phyloP scores from a whole-genome alignment of 2,113 vertebrate genomes.

The Microtus ochrogaster region DNA sequence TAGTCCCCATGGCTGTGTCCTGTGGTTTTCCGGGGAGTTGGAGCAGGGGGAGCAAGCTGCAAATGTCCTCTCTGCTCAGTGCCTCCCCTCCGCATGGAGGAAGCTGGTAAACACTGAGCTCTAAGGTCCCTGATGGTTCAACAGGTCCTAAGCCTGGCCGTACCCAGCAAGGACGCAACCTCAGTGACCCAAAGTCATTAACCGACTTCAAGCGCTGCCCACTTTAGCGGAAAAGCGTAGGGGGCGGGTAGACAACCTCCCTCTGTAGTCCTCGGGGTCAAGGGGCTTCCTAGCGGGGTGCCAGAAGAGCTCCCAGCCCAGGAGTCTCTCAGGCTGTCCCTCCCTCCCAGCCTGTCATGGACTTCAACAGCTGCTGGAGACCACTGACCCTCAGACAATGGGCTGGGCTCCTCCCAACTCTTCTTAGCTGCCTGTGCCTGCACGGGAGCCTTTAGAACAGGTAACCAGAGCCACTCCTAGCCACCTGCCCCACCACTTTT shows the following conservation, averaged over 20 bases:
- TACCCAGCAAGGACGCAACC: not conserved
- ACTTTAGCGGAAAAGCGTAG: no score
- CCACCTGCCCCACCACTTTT: not conserved
- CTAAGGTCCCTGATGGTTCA: accelerated
- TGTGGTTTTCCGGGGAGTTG: not conserved
- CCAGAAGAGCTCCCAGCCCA: not conserved
- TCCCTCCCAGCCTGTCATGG: not conserved
- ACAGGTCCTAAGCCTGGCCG: not conserved
- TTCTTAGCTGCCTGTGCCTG: not conserved
- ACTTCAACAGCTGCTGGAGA: not conserved
- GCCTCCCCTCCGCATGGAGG: not conserved
- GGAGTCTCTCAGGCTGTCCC: not conserved
- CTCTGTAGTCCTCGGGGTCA: not conserved
- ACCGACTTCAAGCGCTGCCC: accelerated
- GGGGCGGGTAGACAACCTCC: not conserved
- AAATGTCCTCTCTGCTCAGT: not conserved
- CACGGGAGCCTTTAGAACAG: conserved; percentile 59
- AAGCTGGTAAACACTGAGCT: not conserved
- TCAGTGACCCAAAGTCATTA: not conserved
- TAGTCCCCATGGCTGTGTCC: accelerated
- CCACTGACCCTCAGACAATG: not conserved
- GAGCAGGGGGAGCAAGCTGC: accelerated
- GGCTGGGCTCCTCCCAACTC: not conserved
- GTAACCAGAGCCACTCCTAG: conserved; percentile 77
- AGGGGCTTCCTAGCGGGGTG: not conserved